phyloP scores from a whole-genome alignment of 2,888 invertebrate species.

The Drosophila quinaria region DNA sequence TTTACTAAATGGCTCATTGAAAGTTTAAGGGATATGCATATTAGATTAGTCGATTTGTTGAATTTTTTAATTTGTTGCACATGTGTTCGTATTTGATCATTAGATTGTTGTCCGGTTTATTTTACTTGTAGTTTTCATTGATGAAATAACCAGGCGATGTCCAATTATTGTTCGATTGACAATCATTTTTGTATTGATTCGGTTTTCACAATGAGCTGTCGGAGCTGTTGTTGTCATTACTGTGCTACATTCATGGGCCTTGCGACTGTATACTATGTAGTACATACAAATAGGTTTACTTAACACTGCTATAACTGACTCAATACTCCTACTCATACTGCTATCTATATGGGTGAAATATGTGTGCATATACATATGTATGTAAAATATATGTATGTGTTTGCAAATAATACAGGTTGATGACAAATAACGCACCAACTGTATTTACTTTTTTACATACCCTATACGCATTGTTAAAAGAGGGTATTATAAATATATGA shows the following conservation, averaged over 20 bases:
- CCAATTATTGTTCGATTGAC: constrained; percentile 64
- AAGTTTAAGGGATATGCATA: neutral
- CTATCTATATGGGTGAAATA: neutral
- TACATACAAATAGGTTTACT: constrained; percentile 1
- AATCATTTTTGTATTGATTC: constrained; percentile 73
- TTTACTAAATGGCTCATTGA: neutral
- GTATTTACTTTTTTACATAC: constrained; percentile 4
- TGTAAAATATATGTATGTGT: neutral
- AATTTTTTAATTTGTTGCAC: constrained; percentile 11
- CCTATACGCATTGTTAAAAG: neutral
- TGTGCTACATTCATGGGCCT: constrained; percentile 16
- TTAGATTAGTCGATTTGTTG: neutral
- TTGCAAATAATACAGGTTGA: constrained; percentile 30
- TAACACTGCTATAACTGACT: constrained; percentile 6
- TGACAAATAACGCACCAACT: constrained; percentile 20
- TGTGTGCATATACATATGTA: neutral
- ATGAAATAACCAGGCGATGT: neutral
- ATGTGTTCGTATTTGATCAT: constrained; percentile 6
- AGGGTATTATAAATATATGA: neutral
- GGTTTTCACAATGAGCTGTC: constrained; percentile 48
- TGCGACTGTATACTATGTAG: constrained; percentile 14
- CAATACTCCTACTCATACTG: constrained; percentile 5
- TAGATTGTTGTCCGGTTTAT: neutral
- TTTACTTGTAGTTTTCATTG: neutral
- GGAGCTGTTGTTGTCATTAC: constrained; percentile 13